These are phyloP conservation scores for Lepisosteus osseus DNA, from an alignment of 2,113 vertebrate genomes.

Conservation along the genomic window DNA sequence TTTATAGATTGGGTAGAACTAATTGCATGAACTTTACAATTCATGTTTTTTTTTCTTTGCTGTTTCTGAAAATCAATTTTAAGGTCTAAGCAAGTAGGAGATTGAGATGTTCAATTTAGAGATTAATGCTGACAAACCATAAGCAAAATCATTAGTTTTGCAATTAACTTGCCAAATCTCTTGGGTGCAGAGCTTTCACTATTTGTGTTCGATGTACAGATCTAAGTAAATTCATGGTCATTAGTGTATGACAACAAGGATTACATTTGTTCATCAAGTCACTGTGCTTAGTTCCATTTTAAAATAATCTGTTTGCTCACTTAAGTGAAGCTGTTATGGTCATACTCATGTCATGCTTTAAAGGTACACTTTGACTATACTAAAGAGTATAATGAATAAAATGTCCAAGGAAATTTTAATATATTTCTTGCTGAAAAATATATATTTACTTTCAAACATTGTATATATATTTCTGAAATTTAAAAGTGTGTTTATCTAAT, in stretches of 20 bases:
- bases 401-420: not conserved
- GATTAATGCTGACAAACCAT: slow-evolving; percentile 34
- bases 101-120: slow-evolving; percentile 21
- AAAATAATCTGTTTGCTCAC: slow-evolving; percentile 26
- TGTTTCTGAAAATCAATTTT: slow-evolving; percentile 8
- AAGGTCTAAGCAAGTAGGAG: slow-evolving; percentile 23
- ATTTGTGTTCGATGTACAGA: slow-evolving; percentile 18
- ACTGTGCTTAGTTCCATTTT: slow-evolving; percentile 22
- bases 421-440: not conserved
- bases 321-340: slow-evolving; percentile 1
- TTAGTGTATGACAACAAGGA: slow-evolving; percentile 21
- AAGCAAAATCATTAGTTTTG: slow-evolving; percentile 36
- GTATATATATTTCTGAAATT: not conserved
- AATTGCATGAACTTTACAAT: no score
- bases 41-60: not conserved
- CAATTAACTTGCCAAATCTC: slow-evolving; percentile 23
- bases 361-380: not conserved
- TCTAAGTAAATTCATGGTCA: slow-evolving; percentile 22
- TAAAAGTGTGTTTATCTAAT: no score
- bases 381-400: no score
- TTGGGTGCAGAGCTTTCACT: slow-evolving; percentile 7
- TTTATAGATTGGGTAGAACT: no score
- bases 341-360: not conserved
- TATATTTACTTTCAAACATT: not conserved
- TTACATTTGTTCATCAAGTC: slow-evolving; percentile 30